Conservation (phyloP, 2,888 invertebrate genomes). For the Cactoblastis cactorum region DNA sequence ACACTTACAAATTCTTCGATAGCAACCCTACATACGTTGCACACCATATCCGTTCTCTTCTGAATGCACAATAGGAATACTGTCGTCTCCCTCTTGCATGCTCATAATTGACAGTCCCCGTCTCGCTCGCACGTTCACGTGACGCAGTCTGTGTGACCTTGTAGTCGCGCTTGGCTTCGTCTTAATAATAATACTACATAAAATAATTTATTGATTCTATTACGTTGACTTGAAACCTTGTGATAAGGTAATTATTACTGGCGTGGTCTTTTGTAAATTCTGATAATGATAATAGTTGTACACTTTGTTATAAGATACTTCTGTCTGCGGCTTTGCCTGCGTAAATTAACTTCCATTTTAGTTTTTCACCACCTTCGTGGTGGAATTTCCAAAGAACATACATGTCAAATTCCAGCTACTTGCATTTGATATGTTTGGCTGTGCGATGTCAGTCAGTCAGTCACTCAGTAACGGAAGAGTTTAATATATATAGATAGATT, state of each 20-base stretch:
- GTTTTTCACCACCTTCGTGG: too few species aligned
- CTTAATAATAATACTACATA: slow-evolving; percentile 45
- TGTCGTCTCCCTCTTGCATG: slow-evolving; percentile 43
- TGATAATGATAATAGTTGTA: slow-evolving; percentile 1
- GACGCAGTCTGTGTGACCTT: slow-evolving; percentile 71
- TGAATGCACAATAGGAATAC: slow-evolving; percentile 64
- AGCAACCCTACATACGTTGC: slow-evolving; percentile 30
- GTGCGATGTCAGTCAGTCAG: too few species aligned
- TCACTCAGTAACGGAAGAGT: too few species aligned
- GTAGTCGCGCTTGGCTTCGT: slow-evolving; percentile 53
- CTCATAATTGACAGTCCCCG: slow-evolving; percentile 17
- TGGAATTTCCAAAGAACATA: too few species aligned
- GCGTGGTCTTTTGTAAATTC: slow-evolving; percentile 2
- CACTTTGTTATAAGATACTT: too few species aligned
- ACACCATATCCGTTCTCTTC: slow-evolving; percentile 69
- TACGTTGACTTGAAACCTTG: slow-evolving; percentile 26
- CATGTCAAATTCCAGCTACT: too few species aligned
- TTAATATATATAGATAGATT: too few species aligned
- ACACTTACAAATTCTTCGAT: not conserved
- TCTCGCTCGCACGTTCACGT: slow-evolving; percentile 41
- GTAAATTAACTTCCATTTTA: too few species aligned
- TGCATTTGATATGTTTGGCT: too few species aligned
- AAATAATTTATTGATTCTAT: slow-evolving; percentile 42
- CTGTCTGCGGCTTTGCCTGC: too few species aligned
- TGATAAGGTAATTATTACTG: slow-evolving; percentile 9